Evolutionary conservation across 2,113 vertebrate genomes (phyloP), one percentile per base, ranked within the genome.

Genomic region (Oncorhynchus clarkii): DNA sequence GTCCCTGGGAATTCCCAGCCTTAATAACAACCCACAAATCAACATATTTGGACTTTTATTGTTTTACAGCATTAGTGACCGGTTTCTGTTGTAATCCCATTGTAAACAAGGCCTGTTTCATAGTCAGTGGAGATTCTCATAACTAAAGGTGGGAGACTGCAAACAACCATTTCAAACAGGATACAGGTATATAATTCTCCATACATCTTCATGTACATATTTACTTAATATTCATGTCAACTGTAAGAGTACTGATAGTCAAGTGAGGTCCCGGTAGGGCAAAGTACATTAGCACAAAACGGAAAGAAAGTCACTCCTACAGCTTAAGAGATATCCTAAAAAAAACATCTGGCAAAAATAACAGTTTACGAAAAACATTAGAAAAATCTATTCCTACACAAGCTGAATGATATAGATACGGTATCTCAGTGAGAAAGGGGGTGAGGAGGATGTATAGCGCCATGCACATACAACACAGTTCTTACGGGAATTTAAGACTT

Each of bases 31-130:
- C 82, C 70, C 74, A 85, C 18, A 1, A 70, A 34, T 27, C 74
- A 18, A 49, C 13, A 57, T 31, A 92, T 90, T 51, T 51, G 74
- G 24, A 85, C 69, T 39, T 77, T 79, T 74, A 80, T 90, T 91
- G 90, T 92, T 93, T 82, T 83, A 84, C 75, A 87, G 86, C 76
- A 89, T 90, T 87, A 87, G 74, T 79, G 87, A 87, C 60, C 48
- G 73, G 78, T 39, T 62, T 79, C 59, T 84, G 31, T 78, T 75
- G 76, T 78, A 69, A 79, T 86, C 84, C 80, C 39, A 80, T 71
- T 77, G 89, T 91, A 91, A 91, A 92, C 91, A 87, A 83, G 72
- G 74, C 79, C 59, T 48, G 64, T 71, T 67, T 71, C 26, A 22
- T 59, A 64, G 75, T 76, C 48, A 78, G 59, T 31, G 74, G 84